Evolutionary conservation across 2,113 vertebrate genomes (phyloP).

Genomic region (Tylochromis polylepis): DNA sequence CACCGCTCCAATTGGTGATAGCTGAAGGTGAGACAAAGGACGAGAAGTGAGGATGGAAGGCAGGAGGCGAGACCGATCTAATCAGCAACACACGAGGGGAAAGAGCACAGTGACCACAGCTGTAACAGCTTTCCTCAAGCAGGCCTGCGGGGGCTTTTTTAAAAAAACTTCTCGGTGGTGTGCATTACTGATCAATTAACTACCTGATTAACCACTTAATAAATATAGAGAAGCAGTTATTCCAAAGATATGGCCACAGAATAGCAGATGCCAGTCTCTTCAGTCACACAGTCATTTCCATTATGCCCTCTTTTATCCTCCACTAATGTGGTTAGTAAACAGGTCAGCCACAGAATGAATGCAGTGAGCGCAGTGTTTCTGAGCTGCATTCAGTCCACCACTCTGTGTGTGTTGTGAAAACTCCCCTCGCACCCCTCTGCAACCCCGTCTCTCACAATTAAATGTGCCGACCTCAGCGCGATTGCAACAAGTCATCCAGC

Average conservation of each 20-base stretch:
- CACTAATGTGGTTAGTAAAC: constrained; percentile 42
- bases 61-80: too few relatives aligned
- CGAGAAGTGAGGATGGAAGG: neutral
- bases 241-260: neutral
- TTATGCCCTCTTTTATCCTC: neutral
- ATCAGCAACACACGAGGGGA: neutral
- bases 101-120: neutral
- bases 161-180: neutral
- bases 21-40: neutral
- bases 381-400: neutral
- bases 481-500: constrained; percentile 69
- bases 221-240: neutral
- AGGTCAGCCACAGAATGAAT: constrained; percentile 41
- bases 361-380: constrained; percentile 1
- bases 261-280: neutral
- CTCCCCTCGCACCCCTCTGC: neutral
- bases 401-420: constrained; percentile 20
- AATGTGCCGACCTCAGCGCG: constrained; percentile 72
- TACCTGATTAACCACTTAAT: neutral
- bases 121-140: neutral
- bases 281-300: neutral
- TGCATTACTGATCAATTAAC: neutral
- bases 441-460: constrained; percentile 65
- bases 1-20: neutral
- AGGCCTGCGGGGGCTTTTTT: neutral